Conservation (phyloP, 2,797 vertebrate species). For the Ptychadena robeensis region DNA sequence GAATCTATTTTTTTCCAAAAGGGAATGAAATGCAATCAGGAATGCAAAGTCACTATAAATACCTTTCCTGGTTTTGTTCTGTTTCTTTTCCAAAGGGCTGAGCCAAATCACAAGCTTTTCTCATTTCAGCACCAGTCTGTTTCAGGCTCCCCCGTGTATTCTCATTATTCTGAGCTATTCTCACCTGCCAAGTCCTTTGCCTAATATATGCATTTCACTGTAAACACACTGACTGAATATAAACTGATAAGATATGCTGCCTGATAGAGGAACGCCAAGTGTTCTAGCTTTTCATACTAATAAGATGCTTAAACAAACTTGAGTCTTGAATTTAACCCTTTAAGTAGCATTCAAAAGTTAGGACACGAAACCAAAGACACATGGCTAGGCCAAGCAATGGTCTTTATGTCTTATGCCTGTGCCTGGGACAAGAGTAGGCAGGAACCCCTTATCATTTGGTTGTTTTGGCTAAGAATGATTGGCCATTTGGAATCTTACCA, state of each 20-base stretch:
- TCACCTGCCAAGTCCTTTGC: conserved; percentile 43
- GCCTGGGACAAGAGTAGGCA: background rate
- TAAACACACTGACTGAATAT: conserved; percentile 49
- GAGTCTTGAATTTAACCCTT: background rate
- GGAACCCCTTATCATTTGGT: too few species aligned
- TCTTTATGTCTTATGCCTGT: background rate
- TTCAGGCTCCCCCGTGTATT: conserved; percentile 31
- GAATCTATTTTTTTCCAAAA: conserved; percentile 28
- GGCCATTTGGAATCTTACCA: too few species aligned
- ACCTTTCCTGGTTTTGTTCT: conserved; percentile 61
- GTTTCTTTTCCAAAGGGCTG: conserved; percentile 32
- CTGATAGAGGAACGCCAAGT: conserved; percentile 17
- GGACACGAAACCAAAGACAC: background rate
- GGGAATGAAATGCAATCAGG: conserved; percentile 25
- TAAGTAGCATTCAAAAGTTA: background rate
- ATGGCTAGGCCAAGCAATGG: background rate
- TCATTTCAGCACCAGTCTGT: conserved; percentile 45
- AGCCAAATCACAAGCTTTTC: conserved; percentile 55
- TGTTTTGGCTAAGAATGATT: too few species aligned
- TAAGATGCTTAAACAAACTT: background rate
- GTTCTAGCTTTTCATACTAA: conserved; percentile 1
- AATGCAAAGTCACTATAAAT: conserved; percentile 49
- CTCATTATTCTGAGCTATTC: conserved; percentile 22
- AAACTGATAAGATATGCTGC: conserved; percentile 25
- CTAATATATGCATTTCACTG: conserved; percentile 15